Conservation (phyloP, 2,888 invertebrate genomes). For the Steromphala cineraria region DNA sequence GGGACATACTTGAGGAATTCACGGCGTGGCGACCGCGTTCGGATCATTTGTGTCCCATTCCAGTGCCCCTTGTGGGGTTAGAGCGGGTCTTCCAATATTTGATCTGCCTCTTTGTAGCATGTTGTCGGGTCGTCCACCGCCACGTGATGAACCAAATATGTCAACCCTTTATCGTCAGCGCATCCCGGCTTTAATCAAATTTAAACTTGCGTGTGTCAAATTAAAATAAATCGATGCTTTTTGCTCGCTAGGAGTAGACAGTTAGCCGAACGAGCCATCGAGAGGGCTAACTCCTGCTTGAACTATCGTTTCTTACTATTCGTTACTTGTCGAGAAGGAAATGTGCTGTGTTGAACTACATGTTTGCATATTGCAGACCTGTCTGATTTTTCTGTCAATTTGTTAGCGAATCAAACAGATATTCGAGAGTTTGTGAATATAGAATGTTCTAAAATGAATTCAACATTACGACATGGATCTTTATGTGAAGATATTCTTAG, state of each 20-base stretch:
- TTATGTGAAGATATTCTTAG: too few relatives aligned
- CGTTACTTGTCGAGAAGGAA: background rate
- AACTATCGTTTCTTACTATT: background rate
- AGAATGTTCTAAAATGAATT: background rate
- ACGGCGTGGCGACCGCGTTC: background rate
- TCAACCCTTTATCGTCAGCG: too few relatives aligned
- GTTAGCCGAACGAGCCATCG: background rate
- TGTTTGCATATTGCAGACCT: background rate
- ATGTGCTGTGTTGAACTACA: background rate
- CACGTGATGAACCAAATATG: background rate
- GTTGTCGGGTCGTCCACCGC: background rate
- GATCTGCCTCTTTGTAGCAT: background rate
- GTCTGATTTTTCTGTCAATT: background rate
- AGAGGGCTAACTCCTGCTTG: background rate
- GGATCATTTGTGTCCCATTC: background rate
- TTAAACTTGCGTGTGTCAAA: slow-evolving; percentile 18
- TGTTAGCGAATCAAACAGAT: background rate
- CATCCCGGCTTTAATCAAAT: slow-evolving; percentile 14
- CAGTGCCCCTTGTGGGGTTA: background rate
- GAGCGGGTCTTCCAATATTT: slow-evolving; percentile 17
- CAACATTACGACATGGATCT: background rate
- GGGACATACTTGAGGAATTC: background rate
- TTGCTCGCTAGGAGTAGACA: background rate
- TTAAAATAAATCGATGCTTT: slow-evolving; percentile 10
- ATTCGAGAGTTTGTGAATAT: background rate